Percentiles rank a stretch among this genome's conserved stretches.
These are phyloP conservation scores for Gonocerus acuteangulatus DNA, from an alignment of 2,888 invertebrate genomes.

Conservation along the genomic window DNA sequence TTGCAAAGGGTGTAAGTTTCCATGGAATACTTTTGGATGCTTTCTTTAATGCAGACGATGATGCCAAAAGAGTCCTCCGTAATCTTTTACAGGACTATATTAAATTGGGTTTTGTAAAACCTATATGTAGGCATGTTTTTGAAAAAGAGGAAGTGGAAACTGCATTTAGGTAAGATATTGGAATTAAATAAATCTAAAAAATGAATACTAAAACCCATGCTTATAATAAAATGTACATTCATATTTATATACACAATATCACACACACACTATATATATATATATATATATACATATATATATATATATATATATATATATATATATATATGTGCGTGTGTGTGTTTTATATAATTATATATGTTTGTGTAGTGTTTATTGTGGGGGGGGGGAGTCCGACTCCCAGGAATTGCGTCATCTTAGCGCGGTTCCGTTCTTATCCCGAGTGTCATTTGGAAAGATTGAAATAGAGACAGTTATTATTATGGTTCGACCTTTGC, in stretches of 20 bases:
- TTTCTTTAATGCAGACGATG: slow-evolving; percentile 46
- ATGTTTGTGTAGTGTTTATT: too few relatives aligned
- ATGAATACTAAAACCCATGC: background rate
- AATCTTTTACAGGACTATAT: slow-evolving; percentile 57
- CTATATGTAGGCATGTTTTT: slow-evolving; percentile 59
- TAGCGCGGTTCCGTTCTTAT: too few relatives aligned
- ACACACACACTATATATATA: too few relatives aligned
- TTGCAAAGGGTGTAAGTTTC: slow-evolving; percentile 65
- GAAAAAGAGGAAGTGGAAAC: slow-evolving; percentile 57
- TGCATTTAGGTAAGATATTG: slow-evolving; percentile 53
- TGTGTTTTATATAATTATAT: too few relatives aligned
- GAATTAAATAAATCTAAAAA: background rate
- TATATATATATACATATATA: background rate
- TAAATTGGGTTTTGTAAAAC: slow-evolving; percentile 57
- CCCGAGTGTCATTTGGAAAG: too few relatives aligned
- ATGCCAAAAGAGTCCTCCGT: slow-evolving; percentile 51
- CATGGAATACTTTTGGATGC: slow-evolving; percentile 71
- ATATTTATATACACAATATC: background rate
- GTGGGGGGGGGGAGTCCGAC: too few relatives aligned
- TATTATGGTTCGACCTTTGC: too few relatives aligned
- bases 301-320: too few relatives aligned
- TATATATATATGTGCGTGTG: too few relatives aligned
- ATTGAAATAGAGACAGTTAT: too few relatives aligned
- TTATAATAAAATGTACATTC: background rate
- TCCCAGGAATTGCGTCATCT: too few relatives aligned